Conservation (phyloP, 2,888 invertebrate species). For the Agriopis aurantiaria region DNA sequence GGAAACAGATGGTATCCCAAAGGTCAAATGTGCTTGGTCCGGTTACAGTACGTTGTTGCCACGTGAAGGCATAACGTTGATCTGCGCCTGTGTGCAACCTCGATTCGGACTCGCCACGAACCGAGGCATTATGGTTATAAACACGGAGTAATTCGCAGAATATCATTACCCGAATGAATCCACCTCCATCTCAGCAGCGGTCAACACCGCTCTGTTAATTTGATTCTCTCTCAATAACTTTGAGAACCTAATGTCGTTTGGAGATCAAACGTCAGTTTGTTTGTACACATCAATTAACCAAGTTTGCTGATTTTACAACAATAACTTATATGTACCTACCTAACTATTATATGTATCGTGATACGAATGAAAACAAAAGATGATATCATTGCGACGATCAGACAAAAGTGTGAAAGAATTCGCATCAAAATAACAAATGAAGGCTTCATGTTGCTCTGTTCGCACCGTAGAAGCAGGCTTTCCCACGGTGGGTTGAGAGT, state of each 20-base stretch:
- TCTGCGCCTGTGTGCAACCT: constrained; percentile 80
- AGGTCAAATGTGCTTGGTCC: constrained; percentile 63
- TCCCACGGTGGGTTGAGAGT: constrained; percentile 79
- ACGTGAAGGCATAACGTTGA: constrained; percentile 77
- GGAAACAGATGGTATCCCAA: constrained; percentile 64
- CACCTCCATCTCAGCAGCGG: constrained; percentile 64
- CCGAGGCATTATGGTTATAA: constrained; percentile 80
- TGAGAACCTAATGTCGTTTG: constrained; percentile 37
- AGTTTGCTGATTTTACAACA: constrained; percentile 18
- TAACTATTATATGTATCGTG: constrained; percentile 22
- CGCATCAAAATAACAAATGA: constrained; percentile 74
- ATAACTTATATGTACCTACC: constrained; percentile 1
- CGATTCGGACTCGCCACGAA: constrained; percentile 81
- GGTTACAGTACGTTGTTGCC: constrained; percentile 77
- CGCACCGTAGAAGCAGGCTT: constrained; percentile 73
- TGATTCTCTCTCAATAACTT: constrained; percentile 60
- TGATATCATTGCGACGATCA: constrained; percentile 41
- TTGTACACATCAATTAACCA: constrained; percentile 21
- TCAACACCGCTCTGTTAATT: constrained; percentile 59
- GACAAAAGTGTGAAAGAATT: constrained; percentile 62
- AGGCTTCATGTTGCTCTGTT: constrained; percentile 68
- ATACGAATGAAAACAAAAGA: constrained; percentile 34
- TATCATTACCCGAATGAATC: constrained; percentile 83
- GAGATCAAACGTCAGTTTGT: constrained; percentile 34
- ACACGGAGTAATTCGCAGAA: constrained; percentile 83